A percentile compares a stretch with the other conserved stretches of the same genome.
These are phyloP conservation scores for Bugula neritina DNA, from an alignment of 2,888 invertebrate species.

Conservation along the genomic window DNA sequence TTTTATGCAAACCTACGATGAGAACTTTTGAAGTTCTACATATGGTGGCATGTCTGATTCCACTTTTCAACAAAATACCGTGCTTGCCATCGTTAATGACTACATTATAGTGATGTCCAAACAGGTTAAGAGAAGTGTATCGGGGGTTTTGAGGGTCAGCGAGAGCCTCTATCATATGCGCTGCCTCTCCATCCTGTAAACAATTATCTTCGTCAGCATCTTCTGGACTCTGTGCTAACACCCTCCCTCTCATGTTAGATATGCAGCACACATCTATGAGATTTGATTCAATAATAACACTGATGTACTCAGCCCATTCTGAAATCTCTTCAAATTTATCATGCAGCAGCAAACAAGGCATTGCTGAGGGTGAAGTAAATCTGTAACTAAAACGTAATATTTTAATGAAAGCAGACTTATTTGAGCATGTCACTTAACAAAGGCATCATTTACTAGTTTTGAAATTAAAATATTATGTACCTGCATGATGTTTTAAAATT, in stretches of 20 bases:
- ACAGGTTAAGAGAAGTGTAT: background rate
- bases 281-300: background rate
- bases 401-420: too few relatives aligned
- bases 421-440: too few relatives aligned
- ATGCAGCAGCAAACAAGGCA: conserved; percentile 22
- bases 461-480: too few relatives aligned
- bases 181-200: conserved; percentile 12
- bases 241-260: conserved; percentile 14
- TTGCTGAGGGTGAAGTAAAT: too few relatives aligned
- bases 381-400: too few relatives aligned
- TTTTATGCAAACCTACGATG: conserved; percentile 19
- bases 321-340: conserved; percentile 3
- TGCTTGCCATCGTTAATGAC: conserved; percentile 26
- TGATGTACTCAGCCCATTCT: conserved; percentile 22
- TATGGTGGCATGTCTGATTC: background rate
- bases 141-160: background rate
- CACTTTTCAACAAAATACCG: conserved; percentile 14
- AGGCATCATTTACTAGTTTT: too few relatives aligned
- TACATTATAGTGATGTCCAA: background rate
- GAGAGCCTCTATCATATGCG: background rate
- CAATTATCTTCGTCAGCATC: background rate
- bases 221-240: conserved; percentile 15
- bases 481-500: too few relatives aligned
- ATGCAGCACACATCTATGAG: background rate
- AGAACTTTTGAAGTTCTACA: conserved; percentile 17